Base-by-base conservation (phyloP, 2,888 invertebrate species). In the Cenopis cana region DNA sequence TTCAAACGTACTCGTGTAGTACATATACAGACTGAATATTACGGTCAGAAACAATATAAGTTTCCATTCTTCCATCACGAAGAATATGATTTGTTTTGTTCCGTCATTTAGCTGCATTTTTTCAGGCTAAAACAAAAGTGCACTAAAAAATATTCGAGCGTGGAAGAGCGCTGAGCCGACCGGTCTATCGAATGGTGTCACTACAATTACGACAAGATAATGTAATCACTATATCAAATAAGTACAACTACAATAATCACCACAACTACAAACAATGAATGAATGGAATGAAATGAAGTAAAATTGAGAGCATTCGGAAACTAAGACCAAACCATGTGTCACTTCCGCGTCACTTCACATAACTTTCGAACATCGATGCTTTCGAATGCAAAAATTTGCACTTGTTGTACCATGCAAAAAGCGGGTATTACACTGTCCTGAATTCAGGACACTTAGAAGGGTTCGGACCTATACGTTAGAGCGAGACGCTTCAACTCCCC, bases 1-100 rank as follows among this genome's bases (percentile, higher is more conserved):
- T 75, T 89, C 85, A 77, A 90, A 93, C 11, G 89, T 91, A 52
- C 83, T 89, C 9, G 93, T 94, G 72, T 89, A 91, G 76, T 91
- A 86, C 76, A 87, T 88, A 78, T 93, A 93, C 24, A 90, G 73
- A 1, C 76, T 76, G 74, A 89, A 88, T 72, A 90, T 56, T 50
- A 82, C 72, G 17, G 87, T 88, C 5, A 92, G 75, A 59, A 86
- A 75, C 62, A 85, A 68, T 56, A 91, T 77, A 12, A 91, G 73
- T 73, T 85, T 89, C 91, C 91, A 92, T 74, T 93, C 88, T 74
- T 88, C 84, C 33, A 79, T 20, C 61, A 91, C 76, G 72, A 89
- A 85, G 59, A 69, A 70, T 17, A 86, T 20, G 59, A 88, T 68
- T 72, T 85, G 81, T 67, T 79, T 84, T 1, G 80, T 80, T 14